Conservation (phyloP, 2,113 vertebrate genomes). For the Alces alces region DNA sequence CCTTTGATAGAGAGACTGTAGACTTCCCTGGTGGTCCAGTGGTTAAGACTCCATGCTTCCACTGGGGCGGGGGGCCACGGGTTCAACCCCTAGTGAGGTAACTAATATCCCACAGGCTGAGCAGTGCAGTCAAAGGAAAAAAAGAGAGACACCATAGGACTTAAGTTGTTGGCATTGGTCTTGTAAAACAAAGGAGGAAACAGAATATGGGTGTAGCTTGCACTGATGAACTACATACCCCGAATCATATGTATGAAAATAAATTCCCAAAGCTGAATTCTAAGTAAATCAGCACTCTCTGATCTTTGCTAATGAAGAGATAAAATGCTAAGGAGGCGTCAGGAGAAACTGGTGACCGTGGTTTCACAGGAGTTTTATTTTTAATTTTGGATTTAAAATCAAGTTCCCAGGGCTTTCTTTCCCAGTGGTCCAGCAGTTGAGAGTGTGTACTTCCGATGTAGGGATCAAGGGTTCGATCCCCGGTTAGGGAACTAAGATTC, state of each 20-base stretch:
- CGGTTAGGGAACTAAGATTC: neutral
- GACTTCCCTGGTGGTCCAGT: neutral
- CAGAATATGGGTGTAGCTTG: rapidly evolving
- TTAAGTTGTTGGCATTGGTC: neutral
- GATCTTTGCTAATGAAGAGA: neutral
- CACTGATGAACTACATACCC: rapidly evolving
- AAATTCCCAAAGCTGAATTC: neutral
- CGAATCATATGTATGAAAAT: rapidly evolving
- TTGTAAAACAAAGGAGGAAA: neutral
- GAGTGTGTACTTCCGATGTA: neutral
- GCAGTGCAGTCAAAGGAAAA: neutral
- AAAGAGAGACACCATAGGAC: neutral
- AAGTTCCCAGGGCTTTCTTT: neutral
- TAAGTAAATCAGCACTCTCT: neutral
- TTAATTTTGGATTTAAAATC: neutral
- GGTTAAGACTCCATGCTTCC: neutral
- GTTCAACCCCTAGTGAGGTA: neutral
- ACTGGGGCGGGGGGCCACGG: neutral
- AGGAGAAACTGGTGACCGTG: neutral
- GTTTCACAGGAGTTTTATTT: neutral
- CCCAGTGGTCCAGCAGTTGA: neutral
- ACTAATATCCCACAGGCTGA: neutral
- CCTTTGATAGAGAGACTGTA: neutral
- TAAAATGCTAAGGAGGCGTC: rapidly evolving
- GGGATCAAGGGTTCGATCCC: neutral